Evolutionary conservation across 2,888 invertebrate species (phyloP), one percentile per base, ranked within the genome.

Genomic region (Apodemia zela): DNA sequence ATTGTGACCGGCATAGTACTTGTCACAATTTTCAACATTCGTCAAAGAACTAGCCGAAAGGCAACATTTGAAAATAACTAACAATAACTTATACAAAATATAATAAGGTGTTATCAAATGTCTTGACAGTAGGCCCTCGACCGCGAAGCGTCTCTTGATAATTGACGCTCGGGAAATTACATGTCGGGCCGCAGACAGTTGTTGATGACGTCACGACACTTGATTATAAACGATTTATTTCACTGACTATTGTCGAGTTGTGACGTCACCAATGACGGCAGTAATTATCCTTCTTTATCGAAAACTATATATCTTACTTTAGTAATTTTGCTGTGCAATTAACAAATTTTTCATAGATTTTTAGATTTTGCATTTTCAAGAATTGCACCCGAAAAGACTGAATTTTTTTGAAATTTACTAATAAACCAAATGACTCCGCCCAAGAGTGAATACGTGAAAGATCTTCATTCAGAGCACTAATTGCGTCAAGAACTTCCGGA

Each of bases 211-310:
- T 90, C 85, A 89, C 83, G 78, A 66, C 73, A 75, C 74, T 75
- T 91, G 89, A 90, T 91, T 89, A 89, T 89, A 87, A 89, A 89
- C 89, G 85, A 89, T 89, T 90, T 89, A 85, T 87, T 87, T 85
- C 75, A 75, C 75, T 84, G 85, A 85, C 81, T 66, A 62, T 57
- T 63, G 66, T 59, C 61, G 63, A 61, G 57, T 18, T 58, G 42
- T 62, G 47, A 18, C 62, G 45, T 47, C 58, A 57, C 17, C 57
- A 17, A 42, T 21, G 42, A 47, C 18, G 29, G 58, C 33, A 17
- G 47, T 10, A 47, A 47, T 47, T 47, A 47, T n/a, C 47, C 47
- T 17, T 17, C 6, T 8, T 47, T 17, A 17, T 17, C n/a, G 7
- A 47, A 47, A 47, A 17, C 17, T 45, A n/a, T 45, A n/a, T n/a